phyloP scores from a whole-genome alignment of 2,797 vertebrate species.

The Phaenicophaeus curvirostris region DNA sequence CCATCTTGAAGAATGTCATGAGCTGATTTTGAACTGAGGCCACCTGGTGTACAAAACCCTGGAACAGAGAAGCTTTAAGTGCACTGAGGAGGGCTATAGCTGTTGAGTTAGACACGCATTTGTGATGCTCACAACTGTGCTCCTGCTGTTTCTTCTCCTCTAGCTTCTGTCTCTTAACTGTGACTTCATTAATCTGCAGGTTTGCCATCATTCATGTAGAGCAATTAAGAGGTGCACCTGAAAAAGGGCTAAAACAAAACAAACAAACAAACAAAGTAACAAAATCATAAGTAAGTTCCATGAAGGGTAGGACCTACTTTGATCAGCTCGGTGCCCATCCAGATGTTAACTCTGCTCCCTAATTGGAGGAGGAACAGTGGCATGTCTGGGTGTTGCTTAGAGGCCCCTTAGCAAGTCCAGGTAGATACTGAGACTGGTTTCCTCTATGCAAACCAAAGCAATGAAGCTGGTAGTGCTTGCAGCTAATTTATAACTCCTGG shows the following conservation, averaged over 20 bases:
- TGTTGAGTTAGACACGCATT: background rate
- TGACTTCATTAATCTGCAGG: background rate
- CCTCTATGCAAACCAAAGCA: fast-evolving
- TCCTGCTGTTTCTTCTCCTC: background rate
- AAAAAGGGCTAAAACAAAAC: background rate
- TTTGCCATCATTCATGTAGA: background rate
- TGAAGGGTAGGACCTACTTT: background rate
- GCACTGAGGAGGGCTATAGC: background rate
- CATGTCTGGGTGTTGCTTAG: background rate
- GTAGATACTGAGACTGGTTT: background rate
- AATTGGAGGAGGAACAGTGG: background rate
- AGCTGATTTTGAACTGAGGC: background rate
- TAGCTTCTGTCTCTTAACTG: background rate
- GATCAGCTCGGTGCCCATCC: background rate
- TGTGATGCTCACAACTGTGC: background rate
- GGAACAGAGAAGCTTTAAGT: too few relatives aligned
- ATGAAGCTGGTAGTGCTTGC: background rate
- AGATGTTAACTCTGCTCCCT: background rate
- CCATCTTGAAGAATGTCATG: background rate
- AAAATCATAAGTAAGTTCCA: fast-evolving
- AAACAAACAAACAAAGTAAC: background rate
- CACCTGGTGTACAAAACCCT: background rate
- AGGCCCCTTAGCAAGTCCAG: background rate
- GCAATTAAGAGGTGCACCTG: background rate
- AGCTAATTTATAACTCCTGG: background rate